A percentile compares a stretch with the other conserved stretches of the same genome.
These are phyloP conservation scores for Malurus leucopterus DNA, from an alignment of 2,797 vertebrate genomes.

Conservation along the genomic window DNA sequence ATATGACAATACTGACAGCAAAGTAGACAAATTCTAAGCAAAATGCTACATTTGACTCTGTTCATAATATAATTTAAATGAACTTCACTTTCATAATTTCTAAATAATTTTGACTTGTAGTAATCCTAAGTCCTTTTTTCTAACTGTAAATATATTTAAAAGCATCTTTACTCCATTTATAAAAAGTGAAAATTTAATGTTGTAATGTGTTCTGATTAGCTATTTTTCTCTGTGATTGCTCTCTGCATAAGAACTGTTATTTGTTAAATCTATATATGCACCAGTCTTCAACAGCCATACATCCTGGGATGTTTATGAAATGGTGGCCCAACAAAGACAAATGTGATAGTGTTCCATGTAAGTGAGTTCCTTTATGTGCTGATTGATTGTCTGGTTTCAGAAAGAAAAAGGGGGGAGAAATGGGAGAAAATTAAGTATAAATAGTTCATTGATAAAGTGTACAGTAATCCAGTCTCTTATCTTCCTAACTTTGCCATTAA, in stretches of 20 bases:
- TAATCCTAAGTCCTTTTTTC: slow-evolving; percentile 19
- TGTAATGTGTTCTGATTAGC: slow-evolving; percentile 61
- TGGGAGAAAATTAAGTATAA: neutral
- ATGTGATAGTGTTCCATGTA: slow-evolving; percentile 30
- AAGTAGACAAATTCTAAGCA: neutral
- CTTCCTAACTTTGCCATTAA: neutral
- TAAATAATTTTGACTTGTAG: slow-evolving; percentile 30
- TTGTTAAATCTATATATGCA: slow-evolving; percentile 42
- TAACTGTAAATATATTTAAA: slow-evolving; percentile 64
- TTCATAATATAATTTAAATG: slow-evolving; percentile 45
- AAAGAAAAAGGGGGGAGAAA: neutral
- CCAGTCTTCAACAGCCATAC: slow-evolving; percentile 30
- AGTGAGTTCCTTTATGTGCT: slow-evolving; percentile 42
- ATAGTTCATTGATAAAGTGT: slow-evolving; percentile 14
- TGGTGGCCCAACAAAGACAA: neutral
- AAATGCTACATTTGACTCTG: slow-evolving; percentile 2
- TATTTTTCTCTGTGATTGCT: slow-evolving; percentile 53
- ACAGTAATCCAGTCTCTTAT: neutral
- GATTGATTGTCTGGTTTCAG: slow-evolving; percentile 24
- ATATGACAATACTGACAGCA: slow-evolving; percentile 14
- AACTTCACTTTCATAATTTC: slow-evolving; percentile 22
- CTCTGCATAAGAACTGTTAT: slow-evolving; percentile 29
- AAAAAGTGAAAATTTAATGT: slow-evolving; percentile 50
- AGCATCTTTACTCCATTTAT: slow-evolving; percentile 56
- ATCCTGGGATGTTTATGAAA: slow-evolving; percentile 11